Evolutionary conservation across 2,113 vertebrate genomes (phyloP), one percentile per base, ranked within the genome.

Genomic region (Canis aureus): DNA sequence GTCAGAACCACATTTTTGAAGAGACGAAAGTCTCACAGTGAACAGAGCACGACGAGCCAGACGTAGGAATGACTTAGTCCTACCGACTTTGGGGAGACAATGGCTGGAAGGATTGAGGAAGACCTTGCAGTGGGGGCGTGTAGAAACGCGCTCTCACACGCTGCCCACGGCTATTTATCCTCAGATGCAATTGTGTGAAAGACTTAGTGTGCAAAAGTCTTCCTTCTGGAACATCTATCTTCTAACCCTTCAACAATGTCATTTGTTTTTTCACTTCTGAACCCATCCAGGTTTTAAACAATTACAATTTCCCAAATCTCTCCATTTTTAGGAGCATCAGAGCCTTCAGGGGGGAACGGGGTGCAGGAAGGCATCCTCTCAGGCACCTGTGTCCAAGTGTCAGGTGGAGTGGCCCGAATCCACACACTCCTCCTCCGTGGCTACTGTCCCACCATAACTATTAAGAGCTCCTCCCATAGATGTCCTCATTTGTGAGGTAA

Each of bases 141-240:
- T 49, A 11, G 38, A 85, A 32, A 53, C 0, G 4, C 20, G 6
- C 23, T 25, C 5, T 11, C 35, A 2, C 22, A 5, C 19, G 1
- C 9, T 53, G 43, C 43, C 43, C 43, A 43, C 43, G 43, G 43
- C 19, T 5, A 29, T 32, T 73, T 53, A 66, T 43, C 13, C 35
- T 15, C 76, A 49, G 16, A 57, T 5, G 17, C 8, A 29, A 0
- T 5, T 4, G 22, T 9, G 11, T 80, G 60, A 51, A 22, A 43
- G 32, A 27, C 8, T 59, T 20, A 51, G 8, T 15, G 49, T 19
- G 82, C 4, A 82, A 17, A 49, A 2, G 3, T 73, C 83, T 89
- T 60, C 78, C n/a, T 59, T 71, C 87, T 85, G 10, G 22, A 95
- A 92, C 73, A 38, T 67, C 73, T 89, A 2, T 66, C 59, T 88